A percentile compares a stretch with the other conserved stretches of the same genome.
phyloP scores from a whole-genome alignment of 1,140 invertebrate genomes.

The Lepidurus packardi region DNA sequence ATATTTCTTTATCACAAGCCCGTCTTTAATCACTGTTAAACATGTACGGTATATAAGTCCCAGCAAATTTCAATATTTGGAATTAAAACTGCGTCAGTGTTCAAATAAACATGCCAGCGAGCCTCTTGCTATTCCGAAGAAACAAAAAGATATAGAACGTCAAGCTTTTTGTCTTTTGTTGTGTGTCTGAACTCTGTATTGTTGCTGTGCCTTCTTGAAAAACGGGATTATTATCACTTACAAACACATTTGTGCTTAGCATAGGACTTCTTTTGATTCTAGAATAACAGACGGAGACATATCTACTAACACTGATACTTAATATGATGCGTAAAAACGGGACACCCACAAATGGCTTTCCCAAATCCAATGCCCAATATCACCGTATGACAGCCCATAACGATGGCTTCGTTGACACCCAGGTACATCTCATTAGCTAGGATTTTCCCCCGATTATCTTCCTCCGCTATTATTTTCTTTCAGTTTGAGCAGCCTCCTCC shows the following conservation, averaged over 20 bases:
- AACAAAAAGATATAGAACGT: too few relatives aligned
- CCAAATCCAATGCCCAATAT: conserved; percentile 27
- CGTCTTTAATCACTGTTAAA: too few relatives aligned
- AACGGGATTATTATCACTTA: not conserved
- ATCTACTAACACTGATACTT: not conserved
- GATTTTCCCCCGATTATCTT: not conserved
- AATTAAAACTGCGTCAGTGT: too few relatives aligned
- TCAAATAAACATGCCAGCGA: too few relatives aligned
- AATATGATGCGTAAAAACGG: conserved; percentile 19
- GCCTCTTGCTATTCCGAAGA: too few relatives aligned
- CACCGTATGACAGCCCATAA: conserved; percentile 34
- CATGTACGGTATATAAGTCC: too few relatives aligned
- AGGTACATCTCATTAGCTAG: conserved; percentile 24
- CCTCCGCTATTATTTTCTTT: conserved; percentile 37
- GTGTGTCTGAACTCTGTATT: too few relatives aligned
- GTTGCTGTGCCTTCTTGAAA: too few relatives aligned
- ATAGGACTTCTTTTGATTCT: too few relatives aligned
- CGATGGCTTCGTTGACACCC: conserved; percentile 32
- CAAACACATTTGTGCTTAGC: not conserved
- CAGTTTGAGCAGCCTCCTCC: conserved; percentile 56
- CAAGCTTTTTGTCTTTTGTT: too few relatives aligned
- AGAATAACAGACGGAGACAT: not conserved
- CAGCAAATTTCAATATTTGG: too few relatives aligned
- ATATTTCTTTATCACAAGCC: too few relatives aligned
- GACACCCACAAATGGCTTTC: not conserved